Conservation (phyloP, 2,797 vertebrate species). For the Acestrorhynchus altus region DNA sequence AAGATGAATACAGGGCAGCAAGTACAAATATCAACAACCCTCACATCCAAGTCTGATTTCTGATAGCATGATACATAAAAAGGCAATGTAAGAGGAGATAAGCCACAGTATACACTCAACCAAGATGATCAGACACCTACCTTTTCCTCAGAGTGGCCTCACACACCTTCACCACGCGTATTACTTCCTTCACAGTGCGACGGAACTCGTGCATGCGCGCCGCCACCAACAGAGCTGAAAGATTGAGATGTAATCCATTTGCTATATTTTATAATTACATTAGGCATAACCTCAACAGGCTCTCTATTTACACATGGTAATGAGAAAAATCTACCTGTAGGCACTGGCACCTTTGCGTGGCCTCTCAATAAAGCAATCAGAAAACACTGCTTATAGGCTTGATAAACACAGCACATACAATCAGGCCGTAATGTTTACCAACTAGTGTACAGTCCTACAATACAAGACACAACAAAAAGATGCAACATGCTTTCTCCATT, state of each 20-base stretch:
- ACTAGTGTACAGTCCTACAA: background rate
- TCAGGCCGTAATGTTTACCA: background rate
- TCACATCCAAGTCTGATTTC: background rate
- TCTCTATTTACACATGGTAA: background rate
- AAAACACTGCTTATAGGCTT: background rate
- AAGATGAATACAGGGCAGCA: background rate
- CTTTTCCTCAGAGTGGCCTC: constrained; percentile 96
- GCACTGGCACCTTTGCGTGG: background rate
- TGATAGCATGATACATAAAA: background rate
- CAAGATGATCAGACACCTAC: constrained; percentile 70
- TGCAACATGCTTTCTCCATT: constrained; percentile 4
- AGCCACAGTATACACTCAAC: background rate
- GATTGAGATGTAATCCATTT: constrained; percentile 30
- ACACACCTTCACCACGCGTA: constrained; percentile 96
- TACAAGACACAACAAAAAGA: constrained; percentile 21
- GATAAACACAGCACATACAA: constrained; percentile 12
- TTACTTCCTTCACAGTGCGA: constrained; percentile 94
- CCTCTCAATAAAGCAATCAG: constrained; percentile 11
- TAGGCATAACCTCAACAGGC: background rate
- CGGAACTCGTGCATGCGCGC: constrained; percentile 98
- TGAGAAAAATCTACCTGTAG: constrained; percentile 3
- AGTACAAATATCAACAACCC: background rate
- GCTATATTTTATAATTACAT: background rate
- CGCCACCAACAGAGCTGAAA: constrained; percentile 90
- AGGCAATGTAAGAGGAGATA: background rate